Base-by-base conservation (phyloP, 1,140 invertebrate species). In the Condylostylus longicornis region DNA sequence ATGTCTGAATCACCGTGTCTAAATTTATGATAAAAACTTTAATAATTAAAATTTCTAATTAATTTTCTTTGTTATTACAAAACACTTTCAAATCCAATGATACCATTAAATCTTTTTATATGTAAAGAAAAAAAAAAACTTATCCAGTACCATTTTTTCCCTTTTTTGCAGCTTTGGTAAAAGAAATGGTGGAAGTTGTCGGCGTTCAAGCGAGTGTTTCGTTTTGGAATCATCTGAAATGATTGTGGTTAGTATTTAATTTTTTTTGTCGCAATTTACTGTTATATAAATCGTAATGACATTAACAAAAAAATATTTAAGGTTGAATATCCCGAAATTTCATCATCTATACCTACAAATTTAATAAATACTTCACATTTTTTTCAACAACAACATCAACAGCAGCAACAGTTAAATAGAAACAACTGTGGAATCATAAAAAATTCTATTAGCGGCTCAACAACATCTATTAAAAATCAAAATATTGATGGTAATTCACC, bases 181-280 rank as follows among this genome's bases (percentile, higher is more conserved):
- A 61, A 67, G 82, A 47, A 79, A 73, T 41, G 75, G 74, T 35
- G 72, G 74, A 43, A 73, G 70, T 46, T 73, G 75, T 29, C 64
- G 81, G 25, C 68, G 82, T 46, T 73, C 77, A 38, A 85, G 84
- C 65, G 82, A 86, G 60, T 88, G 83, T 55, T 76, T 87, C 58
- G 79, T 86, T 33, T 66, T 87, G 48, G 82, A 87, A 62, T 75
- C 82, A 35, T 85, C 82, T 46, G 83, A 86, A 66, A 85, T 88
- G 81, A 82, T 89, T 54, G 82, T 82, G 57, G 83, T 87, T 53
- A 74, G 73, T 72, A 47, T n/a, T 42, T 43, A 42, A 29, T 33
- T 25, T 23, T 7, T 17, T 25, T 25, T 25, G n/a, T 25, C n/a
- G n/a, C 7, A 25, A 8, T 25, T 25, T 8, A 25, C 7, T 25